phyloP scores from a whole-genome alignment of 2,888 invertebrate genomes.

The Ctenicera cuprea region DNA sequence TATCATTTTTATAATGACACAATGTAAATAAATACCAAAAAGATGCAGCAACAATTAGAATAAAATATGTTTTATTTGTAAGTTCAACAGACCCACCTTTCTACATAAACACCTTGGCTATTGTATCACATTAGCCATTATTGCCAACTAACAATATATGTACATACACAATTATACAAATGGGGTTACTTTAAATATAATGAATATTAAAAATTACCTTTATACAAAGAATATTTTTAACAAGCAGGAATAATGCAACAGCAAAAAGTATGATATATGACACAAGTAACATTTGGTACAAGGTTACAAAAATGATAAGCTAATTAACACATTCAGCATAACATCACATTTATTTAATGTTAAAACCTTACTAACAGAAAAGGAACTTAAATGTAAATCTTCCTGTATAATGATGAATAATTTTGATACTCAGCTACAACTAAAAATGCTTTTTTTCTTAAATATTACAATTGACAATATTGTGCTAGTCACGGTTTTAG shows the following conservation, averaged over 20 bases:
- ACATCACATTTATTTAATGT: constrained; percentile 45
- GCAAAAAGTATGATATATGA: constrained; percentile 32
- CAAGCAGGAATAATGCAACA: constrained; percentile 33
- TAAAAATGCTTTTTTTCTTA: not conserved
- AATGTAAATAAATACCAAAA: not conserved
- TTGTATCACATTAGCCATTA: constrained; percentile 61
- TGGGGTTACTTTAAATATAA: constrained; percentile 39
- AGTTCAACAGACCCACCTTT: constrained; percentile 19
- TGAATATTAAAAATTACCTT: constrained; percentile 12
- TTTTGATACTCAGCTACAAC: not conserved
- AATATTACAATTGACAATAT: not conserved
- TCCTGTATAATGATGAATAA: constrained; percentile 1
- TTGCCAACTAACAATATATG: constrained; percentile 60
- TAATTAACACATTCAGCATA: constrained; percentile 45
- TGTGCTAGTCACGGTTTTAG: too few relatives aligned
- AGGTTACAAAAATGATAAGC: constrained; percentile 38
- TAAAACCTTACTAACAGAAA: constrained; percentile 29
- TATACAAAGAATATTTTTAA: constrained; percentile 23
- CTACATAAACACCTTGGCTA: constrained; percentile 40
- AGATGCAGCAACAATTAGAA: not conserved
- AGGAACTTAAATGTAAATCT: constrained; percentile 29
- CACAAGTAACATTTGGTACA: constrained; percentile 43
- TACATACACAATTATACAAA: constrained; percentile 45
- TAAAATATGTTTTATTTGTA: not conserved
- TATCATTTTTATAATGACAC: not conserved